phyloP scores from a whole-genome alignment of 2,888 invertebrate genomes.

The Eupsilia transversa region DNA sequence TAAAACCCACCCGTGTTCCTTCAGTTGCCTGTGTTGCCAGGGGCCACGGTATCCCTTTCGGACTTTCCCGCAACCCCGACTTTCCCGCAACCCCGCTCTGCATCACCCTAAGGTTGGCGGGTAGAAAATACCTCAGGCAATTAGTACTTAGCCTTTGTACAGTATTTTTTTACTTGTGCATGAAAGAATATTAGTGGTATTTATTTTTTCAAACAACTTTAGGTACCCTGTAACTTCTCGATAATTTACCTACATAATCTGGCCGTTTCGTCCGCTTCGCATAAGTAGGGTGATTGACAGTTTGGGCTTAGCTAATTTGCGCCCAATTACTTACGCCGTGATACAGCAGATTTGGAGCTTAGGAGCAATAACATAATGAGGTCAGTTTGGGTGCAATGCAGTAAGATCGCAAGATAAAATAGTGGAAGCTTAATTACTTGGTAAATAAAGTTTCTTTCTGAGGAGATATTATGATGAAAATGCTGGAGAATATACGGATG shows the following conservation, averaged over 20 bases:
- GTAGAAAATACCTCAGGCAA: neutral
- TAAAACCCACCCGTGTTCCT: too few species aligned
- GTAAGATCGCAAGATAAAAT: conserved; percentile 62
- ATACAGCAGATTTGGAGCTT: conserved; percentile 74
- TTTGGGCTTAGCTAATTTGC: conserved; percentile 80
- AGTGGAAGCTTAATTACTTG: conserved; percentile 43
- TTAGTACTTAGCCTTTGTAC: neutral
- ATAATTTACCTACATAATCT: conserved; percentile 4
- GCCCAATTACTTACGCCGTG: conserved; percentile 82
- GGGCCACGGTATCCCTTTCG: too few species aligned
- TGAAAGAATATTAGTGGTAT: neutral
- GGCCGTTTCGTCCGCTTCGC: conserved; percentile 30
- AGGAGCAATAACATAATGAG: conserved; percentile 68
- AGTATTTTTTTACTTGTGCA: neutral
- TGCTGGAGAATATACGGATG: neutral
- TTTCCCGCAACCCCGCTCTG: too few species aligned
- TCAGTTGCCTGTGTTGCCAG: too few species aligned
- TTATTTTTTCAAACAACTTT: neutral
- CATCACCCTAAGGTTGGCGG: neutral
- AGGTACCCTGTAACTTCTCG: neutral
- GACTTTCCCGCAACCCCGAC: too few species aligned
- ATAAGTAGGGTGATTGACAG: conserved; percentile 77
- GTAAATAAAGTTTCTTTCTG: conserved; percentile 14
- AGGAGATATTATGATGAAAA: neutral
- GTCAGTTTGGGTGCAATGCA: conserved; percentile 69